Evolutionary conservation across 2,888 invertebrate species (phyloP), one percentile per base, ranked within the genome.

Genomic region (Ypsolopha sequella): DNA sequence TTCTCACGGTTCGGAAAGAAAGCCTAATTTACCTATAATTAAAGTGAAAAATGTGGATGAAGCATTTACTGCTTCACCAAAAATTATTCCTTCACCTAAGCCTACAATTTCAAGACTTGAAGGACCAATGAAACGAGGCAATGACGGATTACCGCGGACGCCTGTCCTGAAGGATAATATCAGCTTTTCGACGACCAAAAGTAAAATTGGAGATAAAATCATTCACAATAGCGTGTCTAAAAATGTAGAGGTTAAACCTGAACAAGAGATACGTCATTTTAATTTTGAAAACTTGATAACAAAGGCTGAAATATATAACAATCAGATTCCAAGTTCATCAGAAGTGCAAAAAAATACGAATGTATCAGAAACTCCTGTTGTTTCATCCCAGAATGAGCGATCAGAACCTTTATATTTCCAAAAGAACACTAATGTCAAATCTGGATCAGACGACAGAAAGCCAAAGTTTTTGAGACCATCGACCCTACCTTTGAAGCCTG

Each of bases 401-500:
- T 87, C 87, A 35, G 87, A 87, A 71, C 81, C 87, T 14, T 74
- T 73, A 41, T 87, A 87, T 59, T 86, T 87, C 54, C 85, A 87
- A 63, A 88, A 88, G 60, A 85, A 75, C 61, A 54, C 67, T 14
- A 61, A 68, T 51, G 56, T 64, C 0, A 80, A 77, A 56, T 56
- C 71, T 34, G 57, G 58, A 33, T 58, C 61, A 36, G 86, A 88
- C 53, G 88, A 85, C 35, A 80, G 81, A 58, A 84, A 87, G 59
- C 87, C 89, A 7, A 94, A 93, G 68, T 95, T 95, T 70, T 84
- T 94, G 51, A 88, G 96, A 53, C 96, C 96, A 0, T 94, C 93
- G 6, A 94, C 94, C 36, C 80, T 96, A 56, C 93, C 95, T 0
- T 74, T 96, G 36, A 95, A 95, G 72, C 95, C 95, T 1, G 95